Percentiles rank a stretch among this genome's conserved stretches.
phyloP scores from a whole-genome alignment of 2,888 invertebrate species.

The Alentia gelatinosa region DNA sequence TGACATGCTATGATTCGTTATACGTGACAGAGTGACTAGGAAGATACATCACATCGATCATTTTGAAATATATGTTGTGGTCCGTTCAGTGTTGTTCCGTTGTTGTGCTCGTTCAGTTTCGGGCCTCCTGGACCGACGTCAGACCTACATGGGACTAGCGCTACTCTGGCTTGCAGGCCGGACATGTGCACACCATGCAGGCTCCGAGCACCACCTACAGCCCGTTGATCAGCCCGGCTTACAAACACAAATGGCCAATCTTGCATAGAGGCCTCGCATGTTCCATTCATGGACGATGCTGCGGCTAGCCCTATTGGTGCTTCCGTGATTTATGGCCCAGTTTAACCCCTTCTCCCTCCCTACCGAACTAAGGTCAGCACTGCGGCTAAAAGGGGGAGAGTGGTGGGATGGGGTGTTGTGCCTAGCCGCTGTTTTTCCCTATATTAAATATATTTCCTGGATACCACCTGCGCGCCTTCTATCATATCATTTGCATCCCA shows the following conservation, averaged over 20 bases:
- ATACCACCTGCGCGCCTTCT: background rate
- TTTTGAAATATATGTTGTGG: no score
- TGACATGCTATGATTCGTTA: no score
- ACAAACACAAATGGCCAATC: slow-evolving; percentile 33
- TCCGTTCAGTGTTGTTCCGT: no score
- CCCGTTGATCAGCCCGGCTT: background rate
- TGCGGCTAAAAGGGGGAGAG: background rate
- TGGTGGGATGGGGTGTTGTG: background rate
- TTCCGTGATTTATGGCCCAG: slow-evolving; percentile 22
- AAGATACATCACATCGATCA: no score
- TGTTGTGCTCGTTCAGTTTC: no score
- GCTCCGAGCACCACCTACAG: background rate
- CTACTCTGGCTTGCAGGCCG: background rate
- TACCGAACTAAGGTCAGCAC: background rate
- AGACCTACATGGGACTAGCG: no score
- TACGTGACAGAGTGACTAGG: no score
- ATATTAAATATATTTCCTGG: slow-evolving; percentile 10
- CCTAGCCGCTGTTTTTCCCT: background rate
- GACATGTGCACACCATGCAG: background rate
- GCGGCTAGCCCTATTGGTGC: background rate
- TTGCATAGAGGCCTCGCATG: background rate
- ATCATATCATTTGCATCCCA: background rate
- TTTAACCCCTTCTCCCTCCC: background rate
- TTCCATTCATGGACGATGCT: background rate
- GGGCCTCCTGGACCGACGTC: no score